A percentile compares a stretch with the other conserved stretches of the same genome.
These are phyloP conservation scores for Ophioderma brevispina DNA, from an alignment of 35 echinoderm and acorn worm species.

Conservation along the genomic window DNA sequence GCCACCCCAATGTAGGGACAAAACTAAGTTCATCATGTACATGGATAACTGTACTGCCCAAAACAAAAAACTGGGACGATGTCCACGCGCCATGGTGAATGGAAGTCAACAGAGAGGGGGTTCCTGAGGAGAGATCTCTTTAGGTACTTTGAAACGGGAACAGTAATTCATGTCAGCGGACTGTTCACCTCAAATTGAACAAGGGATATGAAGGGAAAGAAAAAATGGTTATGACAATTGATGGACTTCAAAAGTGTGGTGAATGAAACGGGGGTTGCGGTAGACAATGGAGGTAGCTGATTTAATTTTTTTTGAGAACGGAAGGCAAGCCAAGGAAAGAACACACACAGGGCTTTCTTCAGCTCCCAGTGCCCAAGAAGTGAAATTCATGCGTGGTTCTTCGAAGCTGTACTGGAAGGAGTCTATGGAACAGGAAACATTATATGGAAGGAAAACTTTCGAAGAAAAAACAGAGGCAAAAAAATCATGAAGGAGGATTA, in stretches of 20 bases:
- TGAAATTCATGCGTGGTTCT: not conserved
- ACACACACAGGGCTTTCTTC: too few species aligned
- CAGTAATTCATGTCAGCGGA: conserved; percentile 41
- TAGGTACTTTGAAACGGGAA: conserved; percentile 30
- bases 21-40: conserved; percentile 2
- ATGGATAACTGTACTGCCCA: conserved; percentile 27
- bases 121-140: conserved; percentile 1
- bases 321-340: not conserved
- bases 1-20: not conserved
- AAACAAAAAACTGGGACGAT: conserved; percentile 43
- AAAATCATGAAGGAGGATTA: not conserved
- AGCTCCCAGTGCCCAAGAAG: too few species aligned
- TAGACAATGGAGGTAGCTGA: conserved; percentile 10
- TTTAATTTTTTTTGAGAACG: conserved; percentile 19
- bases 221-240: conserved; percentile 24
- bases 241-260: not conserved
- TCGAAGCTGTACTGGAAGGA: conserved; percentile 6
- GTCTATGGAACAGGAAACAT: not conserved
- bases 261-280: not conserved
- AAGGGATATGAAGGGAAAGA: not conserved
- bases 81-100: conserved; percentile 1
- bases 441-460: not conserved
- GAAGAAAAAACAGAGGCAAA: not conserved
- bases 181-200: conserved; percentile 30
- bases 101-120: not conserved